Base-by-base conservation (phyloP, 1,140 invertebrate species). In the Mesaphorura yosii region DNA sequence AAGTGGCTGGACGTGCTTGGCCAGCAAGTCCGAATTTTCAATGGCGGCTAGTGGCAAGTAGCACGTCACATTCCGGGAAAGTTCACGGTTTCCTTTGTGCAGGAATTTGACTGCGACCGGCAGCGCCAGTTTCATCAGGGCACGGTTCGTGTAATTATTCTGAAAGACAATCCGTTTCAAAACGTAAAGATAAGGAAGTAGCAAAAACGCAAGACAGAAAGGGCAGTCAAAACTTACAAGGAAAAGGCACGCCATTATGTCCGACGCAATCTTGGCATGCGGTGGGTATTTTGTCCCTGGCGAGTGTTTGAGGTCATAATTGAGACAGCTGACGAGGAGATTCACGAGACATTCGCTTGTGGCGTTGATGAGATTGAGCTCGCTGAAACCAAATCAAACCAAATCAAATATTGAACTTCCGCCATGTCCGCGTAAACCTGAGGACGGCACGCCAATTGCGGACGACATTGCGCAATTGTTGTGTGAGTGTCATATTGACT, bases 181-280 rank as follows among this genome's bases (percentile, higher is more conserved):
- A 37, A 12, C 34, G 34, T 12, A 37, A 12, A 37, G n/a, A n/a
- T n/a, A n/a, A n/a, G n/a, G n/a, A n/a, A n/a, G n/a, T n/a, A n/a
- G n/a, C n/a, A n/a, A n/a, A n/a, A n/a, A n/a, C n/a, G n/a, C n/a
- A n/a, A n/a, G n/a, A n/a, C n/a, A n/a, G n/a, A n/a, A n/a, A n/a
- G n/a, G n/a, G n/a, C n/a, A n/a, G n/a, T n/a, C n/a, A n/a, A 34
- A 6, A 70, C 73, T 76, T 73, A 93, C 88, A 73, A 91, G 73
- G 72, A 95, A 93, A 68, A 95, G 82, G 72, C 88, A 91, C 46
- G 88, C 89, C 63, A 94, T 84, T 45, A 94, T 79, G 74, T 94
- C 91, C 41, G 86, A 86, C 6, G 88, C 88, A 64, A 95, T 93
- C 75, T 94, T 94, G 19, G 88, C 88, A 78, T 94, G 89, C 5